Percentiles rank a stretch among this genome's conserved stretches.
These are phyloP conservation scores for Dryomyza anilis DNA, from an alignment of 2,888 invertebrate genomes.

Conservation along the genomic window DNA sequence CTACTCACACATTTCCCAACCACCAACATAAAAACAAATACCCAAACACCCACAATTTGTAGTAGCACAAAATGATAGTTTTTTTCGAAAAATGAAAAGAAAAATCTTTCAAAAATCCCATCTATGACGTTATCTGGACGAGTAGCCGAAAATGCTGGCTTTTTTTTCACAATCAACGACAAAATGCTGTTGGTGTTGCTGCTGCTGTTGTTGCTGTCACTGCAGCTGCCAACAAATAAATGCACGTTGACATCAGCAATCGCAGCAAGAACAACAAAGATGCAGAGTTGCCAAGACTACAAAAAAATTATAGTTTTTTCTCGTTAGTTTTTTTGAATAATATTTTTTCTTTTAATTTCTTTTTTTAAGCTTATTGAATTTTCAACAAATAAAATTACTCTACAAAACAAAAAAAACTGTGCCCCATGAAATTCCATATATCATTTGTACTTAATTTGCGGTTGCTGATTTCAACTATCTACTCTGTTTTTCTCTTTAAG, in stretches of 20 bases:
- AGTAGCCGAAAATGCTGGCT: background rate
- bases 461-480: too few relatives aligned
- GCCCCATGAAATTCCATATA: too few relatives aligned
- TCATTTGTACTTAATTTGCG: too few relatives aligned
- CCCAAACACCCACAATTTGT: too few relatives aligned
- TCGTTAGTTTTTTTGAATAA: background rate
- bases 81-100: too few relatives aligned
- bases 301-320: background rate
- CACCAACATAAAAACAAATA: too few relatives aligned
- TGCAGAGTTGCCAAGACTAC: background rate
- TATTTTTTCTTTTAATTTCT: background rate
- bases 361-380: background rate
- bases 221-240: background rate
- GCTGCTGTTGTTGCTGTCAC: background rate
- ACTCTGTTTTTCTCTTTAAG: too few relatives aligned
- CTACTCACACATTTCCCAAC: background rate
- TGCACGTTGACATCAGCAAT: background rate
- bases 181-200: background rate
- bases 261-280: background rate
- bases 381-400: too few relatives aligned
- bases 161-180: slow-evolving; percentile 3
- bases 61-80: too few relatives aligned
- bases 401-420: too few relatives aligned
- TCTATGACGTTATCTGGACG: slow-evolving; percentile 4
- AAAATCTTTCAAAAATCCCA: too few relatives aligned